A percentile compares a stretch with the other conserved stretches of the same genome.
phyloP scores from a whole-genome alignment of 2,113 vertebrate genomes.

The Erinaceus europaeus region DNA sequence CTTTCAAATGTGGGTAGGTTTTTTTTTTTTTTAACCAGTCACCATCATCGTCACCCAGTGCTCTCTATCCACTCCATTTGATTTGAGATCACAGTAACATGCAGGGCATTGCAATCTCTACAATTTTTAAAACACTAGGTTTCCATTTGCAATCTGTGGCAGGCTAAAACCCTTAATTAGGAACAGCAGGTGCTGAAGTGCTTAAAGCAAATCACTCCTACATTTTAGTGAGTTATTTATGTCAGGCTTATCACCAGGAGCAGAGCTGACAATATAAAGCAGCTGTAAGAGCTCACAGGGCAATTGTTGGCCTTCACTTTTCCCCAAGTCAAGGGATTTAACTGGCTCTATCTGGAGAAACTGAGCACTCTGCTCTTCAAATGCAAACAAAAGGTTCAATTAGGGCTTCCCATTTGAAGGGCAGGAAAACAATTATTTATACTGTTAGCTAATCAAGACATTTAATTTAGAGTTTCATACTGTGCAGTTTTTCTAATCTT shows the following conservation, averaged over 20 bases:
- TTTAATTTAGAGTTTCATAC: not conserved
- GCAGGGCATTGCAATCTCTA: not conserved
- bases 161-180: constrained; percentile 79
- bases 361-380: not conserved
- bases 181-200: constrained; percentile 82
- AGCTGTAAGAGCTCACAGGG: not conserved
- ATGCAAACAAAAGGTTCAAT: not conserved
- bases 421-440: not conserved
- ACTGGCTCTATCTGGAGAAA: not conserved
- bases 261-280: constrained; percentile 38
- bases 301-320: not conserved
- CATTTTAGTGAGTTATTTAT: constrained; percentile 72
- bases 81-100: not conserved
- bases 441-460: not conserved
- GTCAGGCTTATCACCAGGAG: constrained; percentile 58
- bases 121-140: constrained; percentile 48
- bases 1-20: not conserved
- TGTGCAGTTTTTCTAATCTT: too few relatives aligned
- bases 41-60: not conserved
- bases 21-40: not conserved
- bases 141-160: constrained; percentile 73
- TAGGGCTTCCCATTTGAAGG: not conserved
- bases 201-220: constrained; percentile 78
- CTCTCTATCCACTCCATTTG: not conserved
- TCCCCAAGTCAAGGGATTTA: constrained; percentile 5